These are phyloP conservation scores for Punctoribates punctum DNA, from an alignment of 2,888 invertebrate genomes.

Conservation along the genomic window DNA sequence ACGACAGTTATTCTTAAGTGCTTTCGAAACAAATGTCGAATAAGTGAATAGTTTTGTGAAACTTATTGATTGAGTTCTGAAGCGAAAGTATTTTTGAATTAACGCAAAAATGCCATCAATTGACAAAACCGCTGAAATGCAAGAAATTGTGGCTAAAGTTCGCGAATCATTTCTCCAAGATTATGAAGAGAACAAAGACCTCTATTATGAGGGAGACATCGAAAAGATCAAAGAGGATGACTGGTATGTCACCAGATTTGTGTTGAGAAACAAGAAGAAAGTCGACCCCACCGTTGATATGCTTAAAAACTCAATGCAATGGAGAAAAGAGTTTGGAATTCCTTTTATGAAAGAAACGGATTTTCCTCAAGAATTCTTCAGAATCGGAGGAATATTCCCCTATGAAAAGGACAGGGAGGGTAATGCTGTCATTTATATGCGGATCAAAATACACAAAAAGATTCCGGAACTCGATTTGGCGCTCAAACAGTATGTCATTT, in stretches of 20 bases:
- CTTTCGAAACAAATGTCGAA: too few species aligned
- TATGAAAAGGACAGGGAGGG: slow-evolving; percentile 42
- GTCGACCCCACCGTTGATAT: slow-evolving; percentile 36
- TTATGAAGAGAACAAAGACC: slow-evolving; percentile 23
- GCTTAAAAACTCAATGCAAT: slow-evolving; percentile 39
- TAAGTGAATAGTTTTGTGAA: too few species aligned
- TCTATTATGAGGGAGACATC: slow-evolving; percentile 39
- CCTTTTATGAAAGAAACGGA: slow-evolving; percentile 25
- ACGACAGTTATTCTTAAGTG: too few species aligned
- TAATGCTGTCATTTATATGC: slow-evolving; percentile 41
- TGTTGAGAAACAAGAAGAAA: slow-evolving; percentile 33
- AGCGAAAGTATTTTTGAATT: neutral
- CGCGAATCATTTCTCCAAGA: slow-evolving; percentile 36
- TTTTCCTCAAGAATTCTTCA: slow-evolving; percentile 43
- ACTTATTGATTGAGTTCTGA: too few species aligned
- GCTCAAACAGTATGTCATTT: slow-evolving; percentile 39
- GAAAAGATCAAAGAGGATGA: slow-evolving; percentile 38
- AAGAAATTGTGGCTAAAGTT: slow-evolving; percentile 37
- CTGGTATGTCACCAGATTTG: slow-evolving; percentile 39
- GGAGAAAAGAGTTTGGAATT: slow-evolving; percentile 40
- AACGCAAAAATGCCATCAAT: slow-evolving; percentile 27
- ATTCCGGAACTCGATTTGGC: slow-evolving; percentile 35
- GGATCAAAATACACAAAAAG: slow-evolving; percentile 41
- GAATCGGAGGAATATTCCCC: slow-evolving; percentile 41
- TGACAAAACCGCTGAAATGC: slow-evolving; percentile 14